Percentiles rank a stretch among this genome's conserved stretches.
phyloP scores from a whole-genome alignment of 2,888 invertebrate species.

The Megalurothrips usitatus region DNA sequence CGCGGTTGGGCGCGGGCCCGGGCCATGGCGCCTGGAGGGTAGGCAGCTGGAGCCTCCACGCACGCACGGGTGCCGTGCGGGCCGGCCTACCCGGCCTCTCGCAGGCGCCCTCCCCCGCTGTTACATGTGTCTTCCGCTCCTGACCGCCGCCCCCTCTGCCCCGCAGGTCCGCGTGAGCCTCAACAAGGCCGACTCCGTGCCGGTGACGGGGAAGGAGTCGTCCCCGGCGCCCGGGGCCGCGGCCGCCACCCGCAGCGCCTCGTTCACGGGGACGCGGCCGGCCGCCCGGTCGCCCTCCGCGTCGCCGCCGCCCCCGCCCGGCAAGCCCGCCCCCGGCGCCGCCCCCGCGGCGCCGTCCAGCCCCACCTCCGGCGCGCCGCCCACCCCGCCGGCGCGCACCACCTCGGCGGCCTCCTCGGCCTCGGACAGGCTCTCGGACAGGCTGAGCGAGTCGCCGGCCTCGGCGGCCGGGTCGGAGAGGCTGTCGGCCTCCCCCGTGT shows the following conservation, averaged over 20 bases:
- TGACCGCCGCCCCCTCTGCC: background rate
- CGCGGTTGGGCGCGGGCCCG: no score
- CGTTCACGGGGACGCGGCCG: constrained; percentile 41
- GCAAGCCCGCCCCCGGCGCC: constrained; percentile 48
- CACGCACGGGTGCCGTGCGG: background rate
- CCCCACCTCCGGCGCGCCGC: background rate
- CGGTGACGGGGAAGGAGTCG: constrained; percentile 35
- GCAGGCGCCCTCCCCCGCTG: background rate
- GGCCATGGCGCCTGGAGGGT: no score
- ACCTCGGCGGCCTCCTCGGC: constrained; percentile 38
- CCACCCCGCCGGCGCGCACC: constrained; percentile 44
- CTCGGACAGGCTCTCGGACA: background rate
- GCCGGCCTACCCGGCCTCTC: background rate
- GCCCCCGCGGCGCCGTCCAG: constrained; percentile 42
- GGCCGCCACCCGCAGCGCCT: constrained; percentile 36
- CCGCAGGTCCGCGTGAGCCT: constrained; percentile 38
- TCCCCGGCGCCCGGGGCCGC: constrained; percentile 37
- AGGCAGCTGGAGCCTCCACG: no score
- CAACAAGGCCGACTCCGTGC: constrained; percentile 39
- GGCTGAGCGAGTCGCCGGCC: background rate
- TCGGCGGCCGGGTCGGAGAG: constrained; percentile 3
- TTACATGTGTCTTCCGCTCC: no score
- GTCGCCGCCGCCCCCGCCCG: constrained; percentile 43
- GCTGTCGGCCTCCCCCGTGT: constrained; percentile 28
- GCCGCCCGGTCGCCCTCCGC: constrained; percentile 42